Conservation (phyloP, 1,140 invertebrate species). For the Drosophila quadrilineata region DNA sequence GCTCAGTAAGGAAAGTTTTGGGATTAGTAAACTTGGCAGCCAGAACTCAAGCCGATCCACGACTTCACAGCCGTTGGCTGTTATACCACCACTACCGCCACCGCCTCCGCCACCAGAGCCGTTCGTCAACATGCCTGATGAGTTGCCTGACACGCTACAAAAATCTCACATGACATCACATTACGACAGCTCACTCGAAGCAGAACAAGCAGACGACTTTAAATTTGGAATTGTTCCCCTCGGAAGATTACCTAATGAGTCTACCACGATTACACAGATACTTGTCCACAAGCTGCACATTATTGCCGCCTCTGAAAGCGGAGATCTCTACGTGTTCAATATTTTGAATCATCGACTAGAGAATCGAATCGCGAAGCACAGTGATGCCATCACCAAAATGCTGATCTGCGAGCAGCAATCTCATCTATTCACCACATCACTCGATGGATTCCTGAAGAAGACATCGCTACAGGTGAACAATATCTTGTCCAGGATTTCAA, state of each 20-base stretch:
- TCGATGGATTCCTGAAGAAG: constrained; percentile 75
- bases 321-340: constrained; percentile 83
- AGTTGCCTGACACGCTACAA: constrained; percentile 15
- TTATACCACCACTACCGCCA: constrained; percentile 55
- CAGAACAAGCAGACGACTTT: background rate
- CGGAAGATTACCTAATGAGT: constrained; percentile 46
- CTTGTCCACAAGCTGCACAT: constrained; percentile 49
- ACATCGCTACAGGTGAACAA: constrained; percentile 54
- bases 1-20: background rate
- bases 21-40: background rate
- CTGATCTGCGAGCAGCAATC: constrained; percentile 49
- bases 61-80: constrained; percentile 22
- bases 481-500: background rate
- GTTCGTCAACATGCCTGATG: constrained; percentile 30
- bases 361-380: constrained; percentile 80
- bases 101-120: constrained; percentile 53
- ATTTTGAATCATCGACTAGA: constrained; percentile 81
- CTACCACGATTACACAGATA: constrained; percentile 66
- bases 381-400: constrained; percentile 76
- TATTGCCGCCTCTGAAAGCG: constrained; percentile 83
- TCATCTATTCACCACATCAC: constrained; percentile 64
- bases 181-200: background rate
- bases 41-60: background rate
- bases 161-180: constrained; percentile 10
- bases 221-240: constrained; percentile 26